Percentiles rank a stretch among this genome's conserved stretches.
Conservation (phyloP, 1,140 invertebrate species). For the Gonioctena quinquepunctata region DNA sequence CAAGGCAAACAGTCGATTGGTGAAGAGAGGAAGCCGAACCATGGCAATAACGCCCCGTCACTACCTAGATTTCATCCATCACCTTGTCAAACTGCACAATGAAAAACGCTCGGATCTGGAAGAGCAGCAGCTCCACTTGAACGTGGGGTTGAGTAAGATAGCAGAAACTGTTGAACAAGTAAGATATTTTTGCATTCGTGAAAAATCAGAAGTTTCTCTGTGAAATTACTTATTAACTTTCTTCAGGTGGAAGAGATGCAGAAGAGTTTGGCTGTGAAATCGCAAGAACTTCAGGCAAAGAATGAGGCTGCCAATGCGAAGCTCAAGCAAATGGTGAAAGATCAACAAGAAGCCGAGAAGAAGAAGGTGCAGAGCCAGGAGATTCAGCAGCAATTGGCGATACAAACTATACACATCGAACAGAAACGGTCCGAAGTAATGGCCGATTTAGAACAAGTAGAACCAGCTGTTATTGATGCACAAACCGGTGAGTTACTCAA, state of each 20-base stretch:
- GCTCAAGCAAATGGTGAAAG: conserved; percentile 98
- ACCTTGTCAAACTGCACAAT: conserved; percentile 97
- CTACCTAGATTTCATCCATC: conserved; percentile 99
- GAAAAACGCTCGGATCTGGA: conserved; percentile 98
- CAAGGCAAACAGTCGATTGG: conserved; percentile 85
- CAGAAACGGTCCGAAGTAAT: conserved; percentile 92
- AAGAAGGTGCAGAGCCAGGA: conserved; percentile 98
- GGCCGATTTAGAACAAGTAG: conserved; percentile 93
- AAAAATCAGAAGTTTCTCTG: neutral
- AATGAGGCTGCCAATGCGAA: conserved; percentile 99
- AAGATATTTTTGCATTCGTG: neutral
- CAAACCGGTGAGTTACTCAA: conserved; percentile 79
- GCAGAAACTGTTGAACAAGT: conserved; percentile 97
- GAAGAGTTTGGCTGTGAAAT: conserved; percentile 96
- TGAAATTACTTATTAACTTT: neutral
- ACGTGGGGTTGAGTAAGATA: conserved; percentile 98
- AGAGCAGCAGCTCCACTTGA: conserved; percentile 98
- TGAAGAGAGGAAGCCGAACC: conserved; percentile 89
- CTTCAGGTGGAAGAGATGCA: conserved; percentile 95
- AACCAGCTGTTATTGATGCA: conserved; percentile 98
- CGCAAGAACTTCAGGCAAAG: conserved; percentile 93
- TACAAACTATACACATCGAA: conserved; percentile 90
- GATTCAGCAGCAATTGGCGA: conserved; percentile 88
- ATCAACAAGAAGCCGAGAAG: conserved; percentile 99
- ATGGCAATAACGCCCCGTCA: conserved; percentile 98